Evolutionary conservation across 2,113 vertebrate genomes (phyloP), one percentile per base, ranked within the genome.

Genomic region (Sinocyclocheilus grahami): DNA sequence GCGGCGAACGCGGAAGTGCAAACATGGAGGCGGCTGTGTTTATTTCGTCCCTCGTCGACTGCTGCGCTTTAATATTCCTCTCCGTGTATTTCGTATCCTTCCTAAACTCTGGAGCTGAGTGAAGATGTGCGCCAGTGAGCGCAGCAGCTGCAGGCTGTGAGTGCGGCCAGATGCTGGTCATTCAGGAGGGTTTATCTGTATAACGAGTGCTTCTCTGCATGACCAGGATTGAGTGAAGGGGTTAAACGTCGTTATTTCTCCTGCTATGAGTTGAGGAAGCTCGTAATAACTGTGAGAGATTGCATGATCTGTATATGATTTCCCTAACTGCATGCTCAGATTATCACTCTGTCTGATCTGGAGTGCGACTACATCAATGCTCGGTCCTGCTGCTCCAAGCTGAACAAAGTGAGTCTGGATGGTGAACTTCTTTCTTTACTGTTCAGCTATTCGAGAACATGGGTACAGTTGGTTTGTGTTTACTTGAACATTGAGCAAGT

Each of bases 311-410:
- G n/a, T 77, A 10, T 71, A 22, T 33, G 2, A 33, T 55, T 33
- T 93, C 94, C 96, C 97, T 96, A 95, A 96, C 95, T 84, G 81
- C 10, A 18, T 30, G 12, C 30, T 86, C 94, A 99, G 98, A 99
- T 99, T 85, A 99, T 99, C 89, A 99, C 98, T 1, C 85, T 99
- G 13, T 99, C 98, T 65, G 98, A 99, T 94, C 94, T 99, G 90
- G 98, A 99, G 93, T 99, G 98, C 91, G 98, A 99, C 92, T 99
- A 99, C 92, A 98, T 99, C 89, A 99, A 99, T 0, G 98, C 98
- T 18, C 93, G 98, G 90, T 96, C 98, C 0, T 99, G 98, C 95
- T 99, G 98, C 91, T 98, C 98, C 74, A 99, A 99, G 90, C 95
- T 99, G 58, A 99, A 99, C 93, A 99, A 98, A 96, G 98, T 99